Evolutionary conservation across 2,113 vertebrate species (phyloP), one percentile per base, ranked within the genome.

Genomic region (Ptychochromis oligacanthus): DNA sequence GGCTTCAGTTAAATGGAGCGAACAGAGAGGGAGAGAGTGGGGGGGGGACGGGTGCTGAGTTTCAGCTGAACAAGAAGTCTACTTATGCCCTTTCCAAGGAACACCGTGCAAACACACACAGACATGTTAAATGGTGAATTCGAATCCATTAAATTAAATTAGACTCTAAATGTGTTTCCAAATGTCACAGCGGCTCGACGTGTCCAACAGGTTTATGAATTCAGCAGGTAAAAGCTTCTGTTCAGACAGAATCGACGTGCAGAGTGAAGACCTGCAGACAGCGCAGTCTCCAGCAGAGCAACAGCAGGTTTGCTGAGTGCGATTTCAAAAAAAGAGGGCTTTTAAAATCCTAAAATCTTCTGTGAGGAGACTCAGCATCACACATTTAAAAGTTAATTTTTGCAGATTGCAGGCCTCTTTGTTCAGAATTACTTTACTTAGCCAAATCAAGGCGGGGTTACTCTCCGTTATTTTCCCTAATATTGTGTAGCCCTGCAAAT

Each of bases 1-100:
- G 88, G 92, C 86, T 87, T 88, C 86, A 82, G 86, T 84, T 91
- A 88, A 90, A 90, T 83, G 84, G 87, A 90, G 90, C 62, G 52
- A 86, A 89, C 62, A 82, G 75, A 54, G 75, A 17, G 61, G 4
- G 12, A 11, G 58, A 7, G 24, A 17, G 36, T 6, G 20, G 31
- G 15, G 40, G 1, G 10, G 4, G 7, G 18, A 55, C 8, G 52
- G 85, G 80, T 34, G 85, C 61, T 26, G 85, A 78, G 85, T 90
- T 90, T 87, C 90, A 85, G 70, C 84, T 13, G 65, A 86, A 91
- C 84, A 87, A 88, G 77, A 79, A 87, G 76, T 88, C 87, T 83
- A 65, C 87, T 88, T 34, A 80, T 82, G 58, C 22, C 60, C 54
- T 85, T 36, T 64, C 72, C 81, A 28, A 20, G 34, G 49, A 62